Percentiles rank a stretch among this genome's conserved stretches.
Evolutionary conservation across 2,797 vertebrate species (phyloP).

Genomic region (Cuniculus paca): DNA sequence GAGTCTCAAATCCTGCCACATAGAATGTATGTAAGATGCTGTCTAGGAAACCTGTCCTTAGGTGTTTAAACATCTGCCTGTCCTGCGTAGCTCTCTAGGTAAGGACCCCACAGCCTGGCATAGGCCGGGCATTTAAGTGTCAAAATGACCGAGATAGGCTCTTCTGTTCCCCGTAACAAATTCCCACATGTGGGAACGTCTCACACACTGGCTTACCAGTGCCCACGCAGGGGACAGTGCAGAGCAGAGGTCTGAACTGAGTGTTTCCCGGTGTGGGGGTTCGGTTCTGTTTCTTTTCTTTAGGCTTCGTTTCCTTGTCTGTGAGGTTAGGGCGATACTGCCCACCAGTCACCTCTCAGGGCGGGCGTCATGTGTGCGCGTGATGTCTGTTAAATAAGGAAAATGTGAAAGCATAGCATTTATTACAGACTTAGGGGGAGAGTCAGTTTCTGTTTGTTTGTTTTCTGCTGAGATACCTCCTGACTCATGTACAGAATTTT

Average conservation of each 20-base stretch:
- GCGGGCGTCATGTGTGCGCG: neutral
- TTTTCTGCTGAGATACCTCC: neutral
- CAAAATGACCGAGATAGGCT: neutral
- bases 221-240: neutral
- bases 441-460: neutral
- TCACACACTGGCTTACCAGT: neutral
- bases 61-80: neutral
- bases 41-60: neutral
- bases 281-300: neutral
- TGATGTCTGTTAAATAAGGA: neutral
- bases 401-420: neutral
- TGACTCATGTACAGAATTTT: neutral
- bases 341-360: neutral
- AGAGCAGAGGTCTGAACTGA: neutral
- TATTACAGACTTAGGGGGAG: neutral
- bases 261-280: fast-evolving
- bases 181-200: neutral
- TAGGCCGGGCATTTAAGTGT: neutral
- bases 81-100: neutral
- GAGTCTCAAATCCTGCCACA: neutral
- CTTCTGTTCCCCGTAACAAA: neutral
- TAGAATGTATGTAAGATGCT: neutral
- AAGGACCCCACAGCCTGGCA: neutral
- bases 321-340: neutral
- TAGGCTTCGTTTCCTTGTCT: neutral